Percentiles rank a stretch among this genome's conserved stretches.
Conservation (phyloP, 1,140 invertebrate species). For the Dreissena polymorpha region DNA sequence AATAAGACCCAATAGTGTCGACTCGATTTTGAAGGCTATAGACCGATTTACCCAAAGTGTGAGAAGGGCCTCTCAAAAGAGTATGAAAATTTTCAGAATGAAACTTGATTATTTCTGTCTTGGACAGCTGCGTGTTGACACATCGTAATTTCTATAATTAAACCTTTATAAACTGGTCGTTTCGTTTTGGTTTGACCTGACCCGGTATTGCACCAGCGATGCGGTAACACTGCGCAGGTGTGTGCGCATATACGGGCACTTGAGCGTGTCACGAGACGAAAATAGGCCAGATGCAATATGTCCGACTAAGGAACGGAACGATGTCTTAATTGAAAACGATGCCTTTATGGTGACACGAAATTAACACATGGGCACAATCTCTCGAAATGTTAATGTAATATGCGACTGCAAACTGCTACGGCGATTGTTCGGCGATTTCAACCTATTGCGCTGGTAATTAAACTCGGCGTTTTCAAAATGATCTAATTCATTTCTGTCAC, state of each 20-base stretch:
- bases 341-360: not conserved
- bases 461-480: conserved; percentile 29
- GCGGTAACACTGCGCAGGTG: conserved; percentile 52
- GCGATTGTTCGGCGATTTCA: conserved; percentile 24
- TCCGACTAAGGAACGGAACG: not conserved
- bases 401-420: conserved; percentile 2
- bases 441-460: conserved; percentile 14
- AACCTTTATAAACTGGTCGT: conserved; percentile 45
- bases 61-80: conserved; percentile 11
- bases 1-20: no score
- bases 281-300: not conserved
- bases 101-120: conserved; percentile 33
- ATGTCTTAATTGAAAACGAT: not conserved
- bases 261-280: conserved; percentile 25
- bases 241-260: conserved; percentile 40
- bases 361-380: not conserved
- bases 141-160: conserved; percentile 48
- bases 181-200: conserved; percentile 20
- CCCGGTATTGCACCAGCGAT: conserved; percentile 47
- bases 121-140: conserved; percentile 52
- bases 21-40: no score
- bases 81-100: conserved; percentile 4
- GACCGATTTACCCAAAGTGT: no score
- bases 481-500: conserved; percentile 50
- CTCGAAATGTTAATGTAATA: not conserved